These are phyloP conservation scores for Atopsyche davidsoni DNA, from an alignment of 1,140 invertebrate genomes.

Conservation along the genomic window DNA sequence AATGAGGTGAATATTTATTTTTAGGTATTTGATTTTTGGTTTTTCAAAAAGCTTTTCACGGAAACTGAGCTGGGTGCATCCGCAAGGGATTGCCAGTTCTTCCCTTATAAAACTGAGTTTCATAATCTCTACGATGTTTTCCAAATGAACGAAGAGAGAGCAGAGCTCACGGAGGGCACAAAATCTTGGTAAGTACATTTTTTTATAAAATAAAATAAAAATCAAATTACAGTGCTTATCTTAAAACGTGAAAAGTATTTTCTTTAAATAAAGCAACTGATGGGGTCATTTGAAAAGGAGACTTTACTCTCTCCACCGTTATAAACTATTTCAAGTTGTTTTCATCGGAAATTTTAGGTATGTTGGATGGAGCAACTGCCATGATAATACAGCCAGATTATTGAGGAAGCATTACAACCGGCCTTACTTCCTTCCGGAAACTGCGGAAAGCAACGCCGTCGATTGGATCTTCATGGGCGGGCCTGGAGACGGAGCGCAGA, in stretches of 20 bases:
- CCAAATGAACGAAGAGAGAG: conserved; percentile 64
- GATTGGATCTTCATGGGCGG: conserved; percentile 98
- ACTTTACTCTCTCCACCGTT: no score
- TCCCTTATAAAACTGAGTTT: conserved; percentile 86
- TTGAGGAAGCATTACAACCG: conserved; percentile 73
- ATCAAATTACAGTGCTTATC: no score
- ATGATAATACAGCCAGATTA: conserved; percentile 66
- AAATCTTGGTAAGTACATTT: conserved; percentile 60
- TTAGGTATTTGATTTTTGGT: conserved; percentile 63
- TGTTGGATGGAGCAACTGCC: conserved; percentile 92
- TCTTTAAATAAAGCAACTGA: no score
- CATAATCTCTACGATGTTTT: conserved; percentile 69
- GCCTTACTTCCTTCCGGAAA: conserved; percentile 83
- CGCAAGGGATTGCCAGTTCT: conserved; percentile 75
- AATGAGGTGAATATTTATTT: conserved; percentile 24
- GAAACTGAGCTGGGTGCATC: conserved; percentile 47
- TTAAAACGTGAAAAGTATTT: no score
- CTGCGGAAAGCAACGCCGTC: conserved; percentile 75
- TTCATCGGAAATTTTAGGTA: conserved; percentile 56
- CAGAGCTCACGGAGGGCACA: conserved; percentile 55
- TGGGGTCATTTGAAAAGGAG: no score
- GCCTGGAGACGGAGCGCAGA: conserved; percentile 83
- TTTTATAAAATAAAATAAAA: neutral
- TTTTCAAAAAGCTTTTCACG: conserved; percentile 72
- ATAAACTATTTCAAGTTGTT: no score